Percentiles rank a stretch among this genome's conserved stretches.
These are phyloP conservation scores for Calosoma granatense DNA, from an alignment of 1,140 invertebrate species.

Conservation along the genomic window DNA sequence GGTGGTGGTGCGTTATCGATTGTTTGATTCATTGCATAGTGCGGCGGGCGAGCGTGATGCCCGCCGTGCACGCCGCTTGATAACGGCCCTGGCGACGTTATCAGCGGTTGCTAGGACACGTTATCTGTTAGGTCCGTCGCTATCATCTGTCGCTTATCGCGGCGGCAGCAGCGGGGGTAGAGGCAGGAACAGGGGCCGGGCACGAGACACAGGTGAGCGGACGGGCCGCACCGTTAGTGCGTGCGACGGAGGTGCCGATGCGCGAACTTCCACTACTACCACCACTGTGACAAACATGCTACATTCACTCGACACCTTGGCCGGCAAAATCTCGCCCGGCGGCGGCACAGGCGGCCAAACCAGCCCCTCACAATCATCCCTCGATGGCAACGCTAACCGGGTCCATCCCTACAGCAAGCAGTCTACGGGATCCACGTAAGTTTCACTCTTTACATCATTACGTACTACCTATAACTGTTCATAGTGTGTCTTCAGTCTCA, in stretches of 20 bases:
- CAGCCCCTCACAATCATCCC: conserved; percentile 29
- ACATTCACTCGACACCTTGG: conserved; percentile 65
- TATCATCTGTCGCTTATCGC: background rate
- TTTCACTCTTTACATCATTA: too few relatives aligned
- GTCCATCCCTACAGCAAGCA: conserved; percentile 47
- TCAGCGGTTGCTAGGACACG: conserved; percentile 5
- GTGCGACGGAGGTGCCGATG: background rate
- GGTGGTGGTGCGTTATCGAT: background rate
- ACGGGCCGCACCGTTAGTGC: background rate
- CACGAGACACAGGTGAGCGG: background rate
- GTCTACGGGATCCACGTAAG: conserved; percentile 35
- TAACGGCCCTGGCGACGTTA: conserved; percentile 2
- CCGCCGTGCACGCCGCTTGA: background rate
- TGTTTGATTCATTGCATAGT: background rate
- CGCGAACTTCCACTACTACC: background rate
- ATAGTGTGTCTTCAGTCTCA: too few relatives aligned
- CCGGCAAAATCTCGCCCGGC: conserved; percentile 69
- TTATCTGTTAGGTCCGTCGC: background rate
- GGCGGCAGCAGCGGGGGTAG: background rate
- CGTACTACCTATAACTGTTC: too few relatives aligned
- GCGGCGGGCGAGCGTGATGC: background rate
- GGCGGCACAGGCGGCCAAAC: conserved; percentile 28
- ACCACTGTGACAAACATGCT: conserved; percentile 42
- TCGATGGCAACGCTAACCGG: conserved; percentile 47
- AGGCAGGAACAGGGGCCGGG: background rate